Evolutionary conservation across 35 echinoderm and acorn worm species (phyloP).

Genomic region (Anneissia japonica): DNA sequence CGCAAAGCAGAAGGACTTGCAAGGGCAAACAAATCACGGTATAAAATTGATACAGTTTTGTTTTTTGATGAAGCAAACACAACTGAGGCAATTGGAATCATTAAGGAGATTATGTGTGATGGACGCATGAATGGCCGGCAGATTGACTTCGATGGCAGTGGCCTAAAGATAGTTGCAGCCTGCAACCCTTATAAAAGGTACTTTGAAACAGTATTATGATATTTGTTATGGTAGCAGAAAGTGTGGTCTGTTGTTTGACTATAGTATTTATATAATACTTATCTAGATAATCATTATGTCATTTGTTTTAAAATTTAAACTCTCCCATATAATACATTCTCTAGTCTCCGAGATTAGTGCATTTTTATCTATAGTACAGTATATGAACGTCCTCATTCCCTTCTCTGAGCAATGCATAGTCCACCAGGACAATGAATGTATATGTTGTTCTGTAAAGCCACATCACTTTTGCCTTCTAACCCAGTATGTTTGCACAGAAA

Average conservation of each 20-base stretch:
- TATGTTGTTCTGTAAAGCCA: too few relatives aligned
- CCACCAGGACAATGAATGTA: too few relatives aligned
- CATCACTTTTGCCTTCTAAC: too few relatives aligned
- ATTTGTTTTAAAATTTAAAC: too few relatives aligned
- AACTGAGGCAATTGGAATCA: conserved; percentile 19
- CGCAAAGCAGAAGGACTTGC: background rate
- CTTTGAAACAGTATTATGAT: background rate
- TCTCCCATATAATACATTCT: background rate
- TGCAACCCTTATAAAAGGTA: conserved; percentile 31
- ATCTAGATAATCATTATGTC: too few relatives aligned
- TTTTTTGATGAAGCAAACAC: conserved; percentile 37
- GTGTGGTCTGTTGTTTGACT: background rate
- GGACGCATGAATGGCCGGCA: background rate
- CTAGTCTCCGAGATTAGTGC: background rate
- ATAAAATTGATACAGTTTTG: conserved; percentile 10
- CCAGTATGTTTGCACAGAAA: too few relatives aligned
- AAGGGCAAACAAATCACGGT: background rate
- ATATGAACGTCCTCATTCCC: background rate
- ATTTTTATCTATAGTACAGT: background rate
- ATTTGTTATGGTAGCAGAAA: background rate
- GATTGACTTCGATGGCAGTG: background rate
- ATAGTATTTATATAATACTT: background rate
- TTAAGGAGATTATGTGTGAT: conserved; percentile 31
- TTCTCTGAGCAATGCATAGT: background rate
- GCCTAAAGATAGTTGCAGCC: conserved; percentile 8